Base-by-base conservation (phyloP, 2,797 vertebrate genomes). In the Danio albolineatus region DNA sequence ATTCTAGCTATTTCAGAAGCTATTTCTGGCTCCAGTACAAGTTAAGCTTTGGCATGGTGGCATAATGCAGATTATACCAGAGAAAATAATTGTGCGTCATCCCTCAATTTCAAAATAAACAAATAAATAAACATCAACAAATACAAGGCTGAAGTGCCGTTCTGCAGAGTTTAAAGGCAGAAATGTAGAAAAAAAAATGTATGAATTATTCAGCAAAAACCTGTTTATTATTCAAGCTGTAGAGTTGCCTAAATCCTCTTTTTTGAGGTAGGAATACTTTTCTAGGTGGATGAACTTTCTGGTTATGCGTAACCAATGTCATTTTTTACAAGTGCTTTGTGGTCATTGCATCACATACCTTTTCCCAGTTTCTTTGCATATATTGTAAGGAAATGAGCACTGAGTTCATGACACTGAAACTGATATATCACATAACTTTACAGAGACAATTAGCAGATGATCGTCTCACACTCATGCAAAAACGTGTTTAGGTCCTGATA, bases 341-440 rank as follows among this genome's bases (percentile, higher is more conserved):
- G 3, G 66, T 51, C n/a, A 69, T 69, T 69, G 46, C 16, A 4
- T 69, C 44, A 16, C 2, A 0, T 48, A 7, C 13, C 13, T 28
- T 28, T 48, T 28, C 48, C 14, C 51, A 16, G 6, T 39, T 28
- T 51, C 65, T 51, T n/a, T 38, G 28, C 48, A 38, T 9, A n/a
- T 38, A 51, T 67, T 67, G 19, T 51, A 51, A 69, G 66, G 51
- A 69, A 51, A 69, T 69, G 44, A 38, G 46, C 14, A 51, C n/a
- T n/a, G 5, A 10, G 21, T 21, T 51, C 14, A 28, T 67, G 28
- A 49, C 19, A 49, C 36, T 51, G 65, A 51, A 38, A 69, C 9
- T 65, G 62, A 44, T 36, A 16, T 21, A 17, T 41, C 43, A 64
- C 60, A 41, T 43, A 44, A 13, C 41, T 44, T 44, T 64, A 2